These are phyloP conservation scores for Corynorhinus townsendii DNA, from an alignment of 2,113 vertebrate species.

Conservation along the genomic window DNA sequence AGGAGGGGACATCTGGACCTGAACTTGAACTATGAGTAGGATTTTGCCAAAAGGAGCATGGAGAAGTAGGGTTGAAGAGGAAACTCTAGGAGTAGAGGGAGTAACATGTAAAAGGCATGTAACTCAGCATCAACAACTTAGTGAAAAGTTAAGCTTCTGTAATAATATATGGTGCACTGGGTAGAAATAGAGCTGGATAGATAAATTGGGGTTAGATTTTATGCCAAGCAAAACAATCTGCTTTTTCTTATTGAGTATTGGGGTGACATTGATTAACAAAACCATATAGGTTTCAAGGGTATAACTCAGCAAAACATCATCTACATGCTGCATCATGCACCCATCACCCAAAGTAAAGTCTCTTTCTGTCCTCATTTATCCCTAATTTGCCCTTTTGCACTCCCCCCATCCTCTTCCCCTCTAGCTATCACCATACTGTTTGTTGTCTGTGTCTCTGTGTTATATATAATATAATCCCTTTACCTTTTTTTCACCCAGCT, in stretches of 20 bases:
- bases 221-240: background rate
- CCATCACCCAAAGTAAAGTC: background rate
- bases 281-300: background rate
- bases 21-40: background rate
- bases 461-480: background rate
- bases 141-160: background rate
- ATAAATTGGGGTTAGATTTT: constrained; percentile 20
- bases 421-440: background rate
- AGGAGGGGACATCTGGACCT: background rate
- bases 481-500: background rate
- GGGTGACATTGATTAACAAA: background rate
- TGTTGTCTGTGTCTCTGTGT: background rate
- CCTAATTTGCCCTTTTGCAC: background rate
- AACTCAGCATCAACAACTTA: background rate
- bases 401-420: background rate
- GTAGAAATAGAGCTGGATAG: constrained; percentile 22
- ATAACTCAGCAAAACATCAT: background rate
- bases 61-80: background rate
- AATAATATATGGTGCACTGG: background rate
- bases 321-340: background rate
- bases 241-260: background rate
- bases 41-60: background rate
- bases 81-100: background rate
- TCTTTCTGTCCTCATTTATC: background rate
- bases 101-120: background rate